Base-by-base conservation (phyloP, 2,888 invertebrate species). In the Matsumyia berberina region DNA sequence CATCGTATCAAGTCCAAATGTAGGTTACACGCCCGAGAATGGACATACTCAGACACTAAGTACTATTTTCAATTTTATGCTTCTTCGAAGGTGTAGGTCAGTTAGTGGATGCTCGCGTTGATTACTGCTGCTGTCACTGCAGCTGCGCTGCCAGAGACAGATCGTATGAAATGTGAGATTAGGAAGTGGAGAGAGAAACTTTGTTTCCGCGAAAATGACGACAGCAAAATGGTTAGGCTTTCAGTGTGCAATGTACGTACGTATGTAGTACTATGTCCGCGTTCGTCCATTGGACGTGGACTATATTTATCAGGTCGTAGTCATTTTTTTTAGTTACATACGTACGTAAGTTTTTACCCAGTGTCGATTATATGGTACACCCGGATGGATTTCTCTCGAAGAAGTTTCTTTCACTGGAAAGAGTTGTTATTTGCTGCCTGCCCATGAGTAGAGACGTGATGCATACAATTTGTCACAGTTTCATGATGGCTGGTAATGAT, bases 151-250 rank as follows among this genome's bases (percentile, higher is more conserved):
- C 6, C 57, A 31, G 19, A 24, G 51, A 64, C 64, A 64, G 55
- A 57, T 64, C 19, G 44, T 37, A 12, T 46, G 74, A 76, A 66
- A 76, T 57, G 37, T 66, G 74, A 66, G 57, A 76, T 57, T 76
- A 66, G 74, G 74, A 76, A 76, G 66, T 58, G 19, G 74, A 66
- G 74, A 64, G 74, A 66, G 74, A 64, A 64, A 76, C 57, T 66
- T 1, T 29, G 15, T 42, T 53, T 66, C 33, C 42, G 46, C 35
- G 19, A 35, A 35, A n/a, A 35, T 19, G 19, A 42, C 17, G 37
- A 35, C 4, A n/a, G n/a, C 9, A 49, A 37, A 39, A 12, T 24
- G 51, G 24, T 24, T 51, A 4, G 53, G 53, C 53, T 39, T 67
- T 39, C 53, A 17, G n/a, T 5, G 29, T 11, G 31, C 51, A 11